Evolutionary conservation across 92 coral and sea anemone species (phyloP).

Genomic region (Galaxea fascicularis): DNA sequence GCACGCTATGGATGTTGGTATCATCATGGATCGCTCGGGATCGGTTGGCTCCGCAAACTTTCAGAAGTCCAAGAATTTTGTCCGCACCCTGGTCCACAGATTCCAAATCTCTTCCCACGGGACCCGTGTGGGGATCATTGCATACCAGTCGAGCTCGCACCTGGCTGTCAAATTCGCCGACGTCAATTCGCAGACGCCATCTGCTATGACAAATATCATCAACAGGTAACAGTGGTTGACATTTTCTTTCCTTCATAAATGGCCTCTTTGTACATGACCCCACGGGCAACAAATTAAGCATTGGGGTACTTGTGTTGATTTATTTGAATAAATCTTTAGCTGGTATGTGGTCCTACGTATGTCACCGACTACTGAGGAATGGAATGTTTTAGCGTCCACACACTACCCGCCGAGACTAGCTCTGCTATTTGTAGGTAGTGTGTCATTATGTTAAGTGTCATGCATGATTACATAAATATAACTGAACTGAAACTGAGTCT

Average conservation of each 20-base stretch:
- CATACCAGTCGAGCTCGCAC: conserved; percentile 48
- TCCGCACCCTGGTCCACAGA: conserved; percentile 63
- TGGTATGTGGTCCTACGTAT: too few relatives aligned
- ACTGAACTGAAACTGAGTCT: too few relatives aligned
- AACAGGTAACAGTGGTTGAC: background rate
- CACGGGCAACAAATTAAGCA: background rate
- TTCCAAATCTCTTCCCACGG: conserved; percentile 74
- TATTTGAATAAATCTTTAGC: too few relatives aligned
- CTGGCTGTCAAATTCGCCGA: conserved; percentile 41
- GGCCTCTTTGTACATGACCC: background rate
- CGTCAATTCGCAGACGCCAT: conserved; percentile 24
- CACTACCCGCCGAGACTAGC: too few relatives aligned
- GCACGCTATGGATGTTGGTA: conserved; percentile 83
- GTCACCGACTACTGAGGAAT: too few relatives aligned
- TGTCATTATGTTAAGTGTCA: too few relatives aligned
- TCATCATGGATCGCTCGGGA: conserved; percentile 85
- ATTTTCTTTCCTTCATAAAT: background rate
- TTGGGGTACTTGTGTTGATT: background rate
- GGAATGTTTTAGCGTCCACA: too few relatives aligned
- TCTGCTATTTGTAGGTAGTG: too few relatives aligned
- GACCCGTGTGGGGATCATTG: conserved; percentile 72
- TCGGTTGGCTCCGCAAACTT: conserved; percentile 69
- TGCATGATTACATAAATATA: too few relatives aligned
- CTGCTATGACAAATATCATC: conserved; percentile 35
- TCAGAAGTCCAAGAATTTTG: conserved; percentile 70